Conservation (phyloP, 2,797 vertebrate genomes). For the Cirrhinus mrigala region DNA sequence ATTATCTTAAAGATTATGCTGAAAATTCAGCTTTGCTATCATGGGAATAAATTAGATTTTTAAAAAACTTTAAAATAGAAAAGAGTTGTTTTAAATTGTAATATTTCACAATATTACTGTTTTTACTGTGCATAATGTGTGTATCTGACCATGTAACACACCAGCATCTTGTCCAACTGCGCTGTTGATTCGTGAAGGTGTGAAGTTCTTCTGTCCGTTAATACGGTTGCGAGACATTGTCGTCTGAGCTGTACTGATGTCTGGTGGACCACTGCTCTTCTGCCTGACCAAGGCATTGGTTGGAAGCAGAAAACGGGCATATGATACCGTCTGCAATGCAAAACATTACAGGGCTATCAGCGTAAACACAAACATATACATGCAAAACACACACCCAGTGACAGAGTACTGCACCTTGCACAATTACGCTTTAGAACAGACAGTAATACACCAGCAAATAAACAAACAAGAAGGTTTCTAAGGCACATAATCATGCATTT, state of each 20-base stretch:
- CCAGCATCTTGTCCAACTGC: slow-evolving; percentile 69
- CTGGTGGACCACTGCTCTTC: slow-evolving; percentile 78
- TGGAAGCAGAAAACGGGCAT: slow-evolving; percentile 92
- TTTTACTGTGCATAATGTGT: not conserved
- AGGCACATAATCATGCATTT: not conserved
- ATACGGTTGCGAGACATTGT: slow-evolving; percentile 76
- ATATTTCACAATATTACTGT: not conserved
- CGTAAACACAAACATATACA: not conserved
- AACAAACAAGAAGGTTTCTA: not conserved
- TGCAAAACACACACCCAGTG: not conserved
- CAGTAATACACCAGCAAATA: not conserved
- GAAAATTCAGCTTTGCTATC: not conserved
- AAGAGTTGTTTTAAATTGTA: not conserved
- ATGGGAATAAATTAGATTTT: not conserved
- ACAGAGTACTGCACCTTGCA: not conserved
- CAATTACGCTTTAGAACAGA: slow-evolving; percentile 26
- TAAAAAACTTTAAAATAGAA: not conserved
- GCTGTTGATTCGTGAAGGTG: slow-evolving; percentile 72
- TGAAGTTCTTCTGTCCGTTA: slow-evolving; percentile 77
- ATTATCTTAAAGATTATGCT: not conserved
- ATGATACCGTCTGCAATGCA: slow-evolving; percentile 89
- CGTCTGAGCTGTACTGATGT: slow-evolving; percentile 73
- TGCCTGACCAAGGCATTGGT: slow-evolving; percentile 91
- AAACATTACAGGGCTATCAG: slow-evolving; percentile 10
- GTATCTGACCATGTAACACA: slow-evolving; percentile 57